Evolutionary conservation across 1,140 invertebrate species (phyloP), one percentile per base, ranked within the genome.

Genomic region (Drosophila funebris): DNA sequence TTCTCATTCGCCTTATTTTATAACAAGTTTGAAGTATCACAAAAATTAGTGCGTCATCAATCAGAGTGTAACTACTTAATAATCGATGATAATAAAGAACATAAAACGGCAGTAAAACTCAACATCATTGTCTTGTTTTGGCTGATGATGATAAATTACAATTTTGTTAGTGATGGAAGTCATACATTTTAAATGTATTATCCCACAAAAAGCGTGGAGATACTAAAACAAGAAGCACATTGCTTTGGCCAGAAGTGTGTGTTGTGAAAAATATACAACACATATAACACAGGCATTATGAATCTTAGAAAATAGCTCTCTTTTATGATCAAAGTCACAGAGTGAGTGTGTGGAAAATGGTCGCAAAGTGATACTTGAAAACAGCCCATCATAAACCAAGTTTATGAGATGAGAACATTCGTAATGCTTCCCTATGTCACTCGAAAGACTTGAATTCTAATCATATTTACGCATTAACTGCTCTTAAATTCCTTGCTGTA

Each of bases 341-440:
- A 18, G 27, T 33, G 48, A 33, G 48, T 31, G 16, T 11, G 11
- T 36, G 33, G 37, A 58, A 43, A 58, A 58, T 43, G 22, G 20
- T 8, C 24, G 18, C 13, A 22, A 20, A 24, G 33, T 37, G 20
- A 6, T 5, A 9, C 31, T 13, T 22, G 29, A 20, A 24, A 36
- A 41, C 3, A 5, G 29, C 13, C n/a, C 29, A 20, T 36, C 27
- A 43, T 7, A 58, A 43, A 14, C 14, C 37, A 29, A 58, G 24
- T 52, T 52, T 52, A 58, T 58, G 37, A 7, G 37, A 43, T 27
- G 14, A 8, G 22, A 43, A 18, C 8, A 8, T 13, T n/a, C n/a
- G n/a, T n/a, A n/a, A n/a, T n/a, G n/a, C n/a, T n/a, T n/a, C n/a
- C n/a, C n/a, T 16, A n/a, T 52, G 14, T 16, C 29, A 7, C 9